phyloP scores from a whole-genome alignment of 2,113 vertebrate species.

The Bos taurus region DNA sequence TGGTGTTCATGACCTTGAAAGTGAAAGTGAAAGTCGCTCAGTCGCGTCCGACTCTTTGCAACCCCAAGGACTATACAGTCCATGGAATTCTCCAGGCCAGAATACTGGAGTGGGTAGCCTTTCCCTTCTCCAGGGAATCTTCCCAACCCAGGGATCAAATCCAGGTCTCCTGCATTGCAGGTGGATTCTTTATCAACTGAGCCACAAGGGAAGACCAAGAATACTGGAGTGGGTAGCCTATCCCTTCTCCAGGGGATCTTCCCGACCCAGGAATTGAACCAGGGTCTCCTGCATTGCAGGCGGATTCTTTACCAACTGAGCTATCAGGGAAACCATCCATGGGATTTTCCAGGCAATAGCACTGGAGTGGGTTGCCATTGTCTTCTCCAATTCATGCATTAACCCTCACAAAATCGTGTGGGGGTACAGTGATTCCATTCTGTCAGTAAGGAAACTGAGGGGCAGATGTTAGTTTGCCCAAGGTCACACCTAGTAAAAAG shows the following conservation, averaged over 20 bases:
- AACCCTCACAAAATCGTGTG: background rate
- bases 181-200: background rate
- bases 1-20: background rate
- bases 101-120: background rate
- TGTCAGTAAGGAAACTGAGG: background rate
- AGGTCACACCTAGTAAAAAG: background rate
- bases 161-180: background rate
- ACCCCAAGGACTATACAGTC: background rate
- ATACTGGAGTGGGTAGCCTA: background rate
- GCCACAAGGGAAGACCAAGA: background rate
- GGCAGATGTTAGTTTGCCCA: background rate
- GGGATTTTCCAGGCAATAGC: too few species aligned
- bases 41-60: background rate
- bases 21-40: background rate
- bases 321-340: background rate
- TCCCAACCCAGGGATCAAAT: background rate
- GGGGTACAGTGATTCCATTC: background rate
- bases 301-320: background rate
- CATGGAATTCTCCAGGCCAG: background rate
- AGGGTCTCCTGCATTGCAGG: background rate
- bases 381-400: too few species aligned
- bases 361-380: too few species aligned
- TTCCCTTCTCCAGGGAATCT: background rate
- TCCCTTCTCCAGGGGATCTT: background rate
- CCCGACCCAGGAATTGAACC: background rate